Conservation (phyloP, 2,888 invertebrate species). For the Philereme transversata region DNA sequence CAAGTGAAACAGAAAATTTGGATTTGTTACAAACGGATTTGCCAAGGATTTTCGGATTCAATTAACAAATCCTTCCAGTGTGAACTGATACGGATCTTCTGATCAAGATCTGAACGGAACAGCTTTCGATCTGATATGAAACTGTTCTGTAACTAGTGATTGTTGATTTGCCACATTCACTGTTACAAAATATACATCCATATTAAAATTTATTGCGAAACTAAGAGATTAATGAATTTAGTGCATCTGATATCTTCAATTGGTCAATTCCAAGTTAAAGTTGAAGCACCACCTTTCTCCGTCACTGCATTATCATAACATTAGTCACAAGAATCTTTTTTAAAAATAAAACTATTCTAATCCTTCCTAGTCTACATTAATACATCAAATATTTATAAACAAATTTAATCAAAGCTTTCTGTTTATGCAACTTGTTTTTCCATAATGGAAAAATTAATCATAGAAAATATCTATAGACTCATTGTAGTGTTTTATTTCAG, state of each 20-base stretch:
- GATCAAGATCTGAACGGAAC: conserved; percentile 1
- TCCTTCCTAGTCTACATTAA: not conserved
- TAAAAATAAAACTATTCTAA: not conserved
- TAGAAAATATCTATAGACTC: too few species aligned
- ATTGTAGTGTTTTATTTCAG: too few species aligned
- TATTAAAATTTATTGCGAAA: conserved; percentile 15
- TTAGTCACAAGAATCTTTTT: conserved; percentile 5
- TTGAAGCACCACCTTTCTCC: conserved; percentile 23
- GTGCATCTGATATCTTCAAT: conserved; percentile 7
- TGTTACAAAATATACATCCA: conserved; percentile 16
- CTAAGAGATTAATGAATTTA: not conserved
- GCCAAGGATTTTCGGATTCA: conserved; percentile 13
- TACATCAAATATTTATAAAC: too few species aligned
- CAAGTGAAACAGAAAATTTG: conserved; percentile 26
- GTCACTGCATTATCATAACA: conserved; percentile 15
- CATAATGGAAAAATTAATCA: too few species aligned
- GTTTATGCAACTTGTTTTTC: too few species aligned
- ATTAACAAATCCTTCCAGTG: not conserved
- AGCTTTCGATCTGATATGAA: not conserved
- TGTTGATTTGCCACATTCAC: conserved; percentile 23
- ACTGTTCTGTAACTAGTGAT: conserved; percentile 17
- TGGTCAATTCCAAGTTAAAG: conserved; percentile 21
- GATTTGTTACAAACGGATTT: conserved; percentile 20
- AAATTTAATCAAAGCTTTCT: too few species aligned
- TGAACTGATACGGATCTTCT: not conserved